A percentile compares a stretch with the other conserved stretches of the same genome.
Evolutionary conservation across 1,140 invertebrate genomes (phyloP).

Genomic region (Drosophila leontia): DNA sequence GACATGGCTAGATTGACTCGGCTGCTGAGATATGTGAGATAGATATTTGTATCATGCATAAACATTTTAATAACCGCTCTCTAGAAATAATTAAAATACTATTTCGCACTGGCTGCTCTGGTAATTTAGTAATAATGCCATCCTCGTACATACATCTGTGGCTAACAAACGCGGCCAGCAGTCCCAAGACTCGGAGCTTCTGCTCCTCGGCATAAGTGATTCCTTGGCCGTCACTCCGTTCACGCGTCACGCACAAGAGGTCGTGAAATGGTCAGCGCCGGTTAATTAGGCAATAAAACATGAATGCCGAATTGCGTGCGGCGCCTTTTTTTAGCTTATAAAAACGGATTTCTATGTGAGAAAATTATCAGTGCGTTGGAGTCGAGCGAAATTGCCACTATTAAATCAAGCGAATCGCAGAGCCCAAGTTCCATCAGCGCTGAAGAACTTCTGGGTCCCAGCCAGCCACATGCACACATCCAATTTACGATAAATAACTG

Average conservation of each 20-base stretch:
- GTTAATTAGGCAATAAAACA: constrained; percentile 78
- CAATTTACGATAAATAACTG: constrained; percentile 43
- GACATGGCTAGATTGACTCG: too few relatives aligned
- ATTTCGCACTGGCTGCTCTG: constrained; percentile 19
- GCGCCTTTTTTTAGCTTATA: constrained; percentile 77
- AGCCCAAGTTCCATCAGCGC: constrained; percentile 43
- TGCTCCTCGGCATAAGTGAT: constrained; percentile 31
- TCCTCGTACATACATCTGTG: not conserved
- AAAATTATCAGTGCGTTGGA: constrained; percentile 84
- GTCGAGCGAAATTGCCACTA: constrained; percentile 80
- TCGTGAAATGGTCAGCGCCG: constrained; percentile 50
- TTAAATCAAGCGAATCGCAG: constrained; percentile 73
- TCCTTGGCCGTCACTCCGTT: constrained; percentile 44
- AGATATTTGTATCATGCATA: not conserved
- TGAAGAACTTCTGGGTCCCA: constrained; percentile 23
- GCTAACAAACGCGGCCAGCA: constrained; percentile 11
- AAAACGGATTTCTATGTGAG: constrained; percentile 76
- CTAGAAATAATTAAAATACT: constrained; percentile 32
- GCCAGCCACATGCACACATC: constrained; percentile 31
- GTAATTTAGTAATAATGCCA: constrained; percentile 38
- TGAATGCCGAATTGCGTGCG: constrained; percentile 81
- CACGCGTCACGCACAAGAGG: constrained; percentile 54
- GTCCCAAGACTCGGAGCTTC: not conserved
- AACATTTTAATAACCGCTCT: not conserved
- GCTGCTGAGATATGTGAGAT: too few relatives aligned